A percentile compares a stretch with the other conserved stretches of the same genome.
These are phyloP conservation scores for Mallateleia sp. DNA, from an alignment of 2,888 invertebrate species.

Conservation along the genomic window DNA sequence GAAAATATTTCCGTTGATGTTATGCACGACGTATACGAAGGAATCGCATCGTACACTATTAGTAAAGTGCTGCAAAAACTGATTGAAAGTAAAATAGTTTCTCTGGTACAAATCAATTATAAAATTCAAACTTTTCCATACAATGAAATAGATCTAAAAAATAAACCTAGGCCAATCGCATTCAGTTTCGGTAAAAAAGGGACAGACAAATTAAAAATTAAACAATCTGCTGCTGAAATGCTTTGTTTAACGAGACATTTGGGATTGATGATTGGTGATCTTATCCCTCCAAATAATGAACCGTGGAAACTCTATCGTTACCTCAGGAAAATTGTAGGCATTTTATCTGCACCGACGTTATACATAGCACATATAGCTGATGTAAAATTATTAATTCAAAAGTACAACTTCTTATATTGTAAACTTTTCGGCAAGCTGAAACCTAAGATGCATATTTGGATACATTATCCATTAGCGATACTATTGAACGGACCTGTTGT, in stretches of 20 bases:
- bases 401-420: slow-evolving; percentile 28
- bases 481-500: too few relatives aligned
- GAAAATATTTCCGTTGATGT: slow-evolving; percentile 25
- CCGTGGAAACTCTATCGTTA: slow-evolving; percentile 41
- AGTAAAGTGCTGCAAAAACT: too few relatives aligned
- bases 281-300: slow-evolving; percentile 11
- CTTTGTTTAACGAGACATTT: slow-evolving; percentile 59
- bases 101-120: too few relatives aligned
- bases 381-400: not conserved
- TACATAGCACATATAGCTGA: slow-evolving; percentile 5
- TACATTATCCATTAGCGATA: too few relatives aligned
- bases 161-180: slow-evolving; percentile 55
- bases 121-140: slow-evolving; percentile 47
- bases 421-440: slow-evolving; percentile 43
- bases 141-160: slow-evolving; percentile 25
- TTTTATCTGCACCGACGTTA: slow-evolving; percentile 20
- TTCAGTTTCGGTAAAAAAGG: slow-evolving; percentile 46
- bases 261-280: slow-evolving; percentile 52
- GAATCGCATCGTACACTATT: slow-evolving; percentile 34
- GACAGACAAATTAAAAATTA: slow-evolving; percentile 35
- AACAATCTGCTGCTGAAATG: slow-evolving; percentile 48
- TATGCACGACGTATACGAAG: slow-evolving; percentile 8
- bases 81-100: too few relatives aligned
- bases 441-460: slow-evolving; percentile 32
- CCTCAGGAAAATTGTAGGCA: slow-evolving; percentile 17